A percentile compares a stretch with the other conserved stretches of the same genome.
phyloP scores from a whole-genome alignment of 1,140 invertebrate species.

The Lithobius niger region DNA sequence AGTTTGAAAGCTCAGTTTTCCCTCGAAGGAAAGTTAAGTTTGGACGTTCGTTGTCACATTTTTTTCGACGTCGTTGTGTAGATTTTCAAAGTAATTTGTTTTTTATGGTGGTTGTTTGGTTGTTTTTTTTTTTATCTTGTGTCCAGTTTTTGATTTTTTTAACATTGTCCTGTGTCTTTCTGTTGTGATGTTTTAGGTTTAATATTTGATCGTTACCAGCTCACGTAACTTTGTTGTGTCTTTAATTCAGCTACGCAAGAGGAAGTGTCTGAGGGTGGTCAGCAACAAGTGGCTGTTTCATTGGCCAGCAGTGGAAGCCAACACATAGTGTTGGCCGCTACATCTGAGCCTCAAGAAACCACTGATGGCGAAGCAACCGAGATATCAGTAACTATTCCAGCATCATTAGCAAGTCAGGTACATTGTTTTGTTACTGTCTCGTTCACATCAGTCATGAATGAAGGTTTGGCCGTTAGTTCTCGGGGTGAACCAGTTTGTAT shows the following conservation, averaged over 20 bases:
- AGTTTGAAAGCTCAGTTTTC: too few relatives aligned
- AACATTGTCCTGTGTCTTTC: neutral
- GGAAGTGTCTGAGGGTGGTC: neutral
- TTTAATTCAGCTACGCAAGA: too few relatives aligned
- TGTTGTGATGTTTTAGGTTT: neutral
- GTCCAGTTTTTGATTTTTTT: neutral
- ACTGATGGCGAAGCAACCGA: conserved; percentile 11
- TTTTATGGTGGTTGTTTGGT: neutral
- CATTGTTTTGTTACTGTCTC: neutral
- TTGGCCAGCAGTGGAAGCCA: conserved; percentile 1
- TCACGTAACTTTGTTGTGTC: too few relatives aligned
- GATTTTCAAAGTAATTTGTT: neutral
- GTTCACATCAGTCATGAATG: neutral
- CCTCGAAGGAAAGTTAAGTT: neutral
- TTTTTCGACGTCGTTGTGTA: neutral
- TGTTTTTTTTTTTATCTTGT: neutral
- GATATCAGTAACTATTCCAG: conserved; percentile 14
- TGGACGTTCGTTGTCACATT: neutral
- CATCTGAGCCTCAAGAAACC: conserved; percentile 3
- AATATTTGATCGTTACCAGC: neutral
- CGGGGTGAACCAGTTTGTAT: too few relatives aligned
- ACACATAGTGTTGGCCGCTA: conserved; percentile 16
- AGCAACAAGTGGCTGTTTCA: neutral
- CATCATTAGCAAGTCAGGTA: conserved; percentile 9
- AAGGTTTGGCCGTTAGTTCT: too few relatives aligned